Conservation (phyloP, 2,113 vertebrate species). For the Dunckerocampus dactyliophorus region DNA sequence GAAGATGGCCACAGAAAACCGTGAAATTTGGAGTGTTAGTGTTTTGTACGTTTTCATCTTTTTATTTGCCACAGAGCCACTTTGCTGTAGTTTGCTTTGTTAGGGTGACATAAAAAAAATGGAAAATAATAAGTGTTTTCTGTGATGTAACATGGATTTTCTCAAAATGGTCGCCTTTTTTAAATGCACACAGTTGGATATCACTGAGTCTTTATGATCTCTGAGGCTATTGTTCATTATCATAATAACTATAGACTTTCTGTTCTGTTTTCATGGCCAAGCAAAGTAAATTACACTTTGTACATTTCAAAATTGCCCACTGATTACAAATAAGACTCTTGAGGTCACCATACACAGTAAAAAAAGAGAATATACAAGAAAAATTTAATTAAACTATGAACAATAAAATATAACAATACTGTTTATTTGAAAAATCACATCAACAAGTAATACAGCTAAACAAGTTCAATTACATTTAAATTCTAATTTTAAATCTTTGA, state of each 20-base stretch:
- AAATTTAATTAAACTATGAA: too few species aligned
- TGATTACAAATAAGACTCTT: neutral
- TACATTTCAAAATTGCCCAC: neutral
- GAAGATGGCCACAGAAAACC: neutral
- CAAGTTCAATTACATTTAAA: too few species aligned
- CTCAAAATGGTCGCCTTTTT: neutral
- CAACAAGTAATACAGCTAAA: too few species aligned
- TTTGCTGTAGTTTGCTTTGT: constrained; percentile 11
- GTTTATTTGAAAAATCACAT: neutral
- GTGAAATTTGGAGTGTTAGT: constrained; percentile 3
- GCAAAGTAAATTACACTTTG: neutral
- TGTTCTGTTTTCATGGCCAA: neutral
- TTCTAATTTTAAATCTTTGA: too few species aligned
- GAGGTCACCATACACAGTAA: neutral
- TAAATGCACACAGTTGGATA: neutral
- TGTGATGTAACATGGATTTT: neutral
- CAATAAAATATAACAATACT: too few species aligned
- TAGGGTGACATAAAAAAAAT: neutral
- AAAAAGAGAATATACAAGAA: too few species aligned
- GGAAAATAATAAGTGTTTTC: neutral
- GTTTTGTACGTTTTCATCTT: constrained; percentile 1
- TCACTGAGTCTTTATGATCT: neutral
- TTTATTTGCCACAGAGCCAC: neutral
- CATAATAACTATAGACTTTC: neutral
- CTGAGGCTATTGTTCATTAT: neutral